Conservation (phyloP, 2,888 invertebrate species). For the Dolichopus griseipennis region DNA sequence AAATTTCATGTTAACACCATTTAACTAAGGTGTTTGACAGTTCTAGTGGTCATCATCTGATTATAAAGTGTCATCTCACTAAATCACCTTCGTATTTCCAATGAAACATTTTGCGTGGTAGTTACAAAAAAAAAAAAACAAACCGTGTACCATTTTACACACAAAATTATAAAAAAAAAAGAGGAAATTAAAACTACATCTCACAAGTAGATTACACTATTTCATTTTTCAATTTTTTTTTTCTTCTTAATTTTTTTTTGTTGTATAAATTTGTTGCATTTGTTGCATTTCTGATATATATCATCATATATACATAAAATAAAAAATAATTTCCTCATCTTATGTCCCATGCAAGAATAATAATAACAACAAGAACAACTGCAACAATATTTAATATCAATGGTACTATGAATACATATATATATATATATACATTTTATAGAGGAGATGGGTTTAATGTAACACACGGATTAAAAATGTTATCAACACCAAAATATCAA, state of each 20-base stretch:
- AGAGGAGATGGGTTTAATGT: neutral
- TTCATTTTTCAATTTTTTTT: too few relatives aligned
- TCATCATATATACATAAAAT: neutral
- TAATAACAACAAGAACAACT: neutral
- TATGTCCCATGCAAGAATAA: neutral
- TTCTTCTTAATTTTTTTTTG: neutral
- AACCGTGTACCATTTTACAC: neutral
- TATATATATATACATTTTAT: too few relatives aligned
- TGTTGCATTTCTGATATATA: neutral
- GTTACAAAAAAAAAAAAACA: neutral
- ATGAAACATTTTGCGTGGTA: constrained; percentile 3
- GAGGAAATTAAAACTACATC: neutral
- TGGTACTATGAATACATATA: too few relatives aligned
- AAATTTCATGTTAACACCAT: neutral
- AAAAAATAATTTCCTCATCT: neutral
- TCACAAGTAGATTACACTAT: neutral
- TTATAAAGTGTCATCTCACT: constrained; percentile 1
- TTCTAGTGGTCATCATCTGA: constrained; percentile 3
- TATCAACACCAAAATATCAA: constrained; percentile 1
- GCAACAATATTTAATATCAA: too few relatives aligned
- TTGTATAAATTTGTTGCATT: neutral
- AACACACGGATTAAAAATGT: neutral
- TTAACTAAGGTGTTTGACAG: neutral
- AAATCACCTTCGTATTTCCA: neutral
- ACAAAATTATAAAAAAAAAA: neutral